These are phyloP conservation scores for Hedychridium roseum DNA, from an alignment of 2,888 invertebrate genomes.

Conservation along the genomic window DNA sequence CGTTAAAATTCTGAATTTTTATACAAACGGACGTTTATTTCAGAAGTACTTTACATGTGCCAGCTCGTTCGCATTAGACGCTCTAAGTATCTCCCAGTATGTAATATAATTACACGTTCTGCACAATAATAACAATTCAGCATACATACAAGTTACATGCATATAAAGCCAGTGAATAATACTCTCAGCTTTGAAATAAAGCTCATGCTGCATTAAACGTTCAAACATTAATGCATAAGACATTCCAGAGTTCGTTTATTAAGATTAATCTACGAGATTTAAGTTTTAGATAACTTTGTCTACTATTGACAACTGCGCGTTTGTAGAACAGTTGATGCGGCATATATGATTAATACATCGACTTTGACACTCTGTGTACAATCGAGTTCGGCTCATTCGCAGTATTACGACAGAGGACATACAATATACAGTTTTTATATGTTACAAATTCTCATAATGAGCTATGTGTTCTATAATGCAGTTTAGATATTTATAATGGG, in stretches of 20 bases:
- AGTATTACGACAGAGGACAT: constrained; percentile 36
- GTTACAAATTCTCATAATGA: constrained; percentile 25
- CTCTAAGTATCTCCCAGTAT: neutral
- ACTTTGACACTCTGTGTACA: constrained; percentile 25
- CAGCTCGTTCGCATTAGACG: neutral
- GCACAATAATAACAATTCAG: neutral
- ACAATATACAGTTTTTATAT: constrained; percentile 31
- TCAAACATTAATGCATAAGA: constrained; percentile 23
- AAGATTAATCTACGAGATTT: constrained; percentile 24
- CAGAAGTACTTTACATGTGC: neutral
- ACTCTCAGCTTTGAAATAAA: constrained; percentile 1
- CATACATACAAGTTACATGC: neutral
- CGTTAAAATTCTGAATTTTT: too few relatives aligned
- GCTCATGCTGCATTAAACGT: constrained; percentile 21
- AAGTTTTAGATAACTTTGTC: constrained; percentile 24
- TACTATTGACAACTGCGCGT: constrained; percentile 24
- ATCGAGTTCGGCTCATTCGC: constrained; percentile 33
- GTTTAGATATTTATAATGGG: constrained; percentile 28
- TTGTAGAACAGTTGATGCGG: constrained; percentile 22
- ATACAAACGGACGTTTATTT: neutral
- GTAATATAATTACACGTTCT: neutral
- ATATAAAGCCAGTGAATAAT: neutral
- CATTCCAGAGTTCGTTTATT: constrained; percentile 35
- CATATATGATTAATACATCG: constrained; percentile 16
- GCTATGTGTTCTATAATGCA: constrained; percentile 34